Conservation (phyloP, 2,797 vertebrate species). For the Urophycis tenuis region DNA sequence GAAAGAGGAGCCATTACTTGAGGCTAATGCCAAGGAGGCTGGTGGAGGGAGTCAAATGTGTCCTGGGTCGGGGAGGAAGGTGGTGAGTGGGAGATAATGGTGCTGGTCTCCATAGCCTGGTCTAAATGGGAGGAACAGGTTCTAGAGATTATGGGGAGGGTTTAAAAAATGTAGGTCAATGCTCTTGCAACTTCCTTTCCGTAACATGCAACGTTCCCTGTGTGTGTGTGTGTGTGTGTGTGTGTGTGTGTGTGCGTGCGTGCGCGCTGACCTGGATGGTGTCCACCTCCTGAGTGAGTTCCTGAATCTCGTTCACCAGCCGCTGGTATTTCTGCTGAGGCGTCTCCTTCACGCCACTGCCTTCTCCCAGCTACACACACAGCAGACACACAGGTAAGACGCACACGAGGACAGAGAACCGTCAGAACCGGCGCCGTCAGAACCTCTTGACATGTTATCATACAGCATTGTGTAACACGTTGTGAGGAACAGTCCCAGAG, state of each 20-base stretch:
- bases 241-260: not conserved
- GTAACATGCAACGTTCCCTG: too few relatives aligned
- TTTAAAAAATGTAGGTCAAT: not conserved
- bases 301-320: conserved; percentile 88
- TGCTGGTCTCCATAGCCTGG: not conserved
- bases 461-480: not conserved
- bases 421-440: too few relatives aligned
- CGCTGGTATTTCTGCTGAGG: conserved; percentile 95
- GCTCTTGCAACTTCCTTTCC: too few relatives aligned
- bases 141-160: not conserved
- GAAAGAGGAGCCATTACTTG: not conserved
- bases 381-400: conserved; percentile 10
- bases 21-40: not conserved
- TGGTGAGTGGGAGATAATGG: too few relatives aligned
- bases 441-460: too few relatives aligned
- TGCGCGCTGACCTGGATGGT: conserved; percentile 76
- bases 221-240: not conserved
- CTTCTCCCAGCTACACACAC: conserved; percentile 78
- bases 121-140: not conserved
- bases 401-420: not conserved
- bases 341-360: conserved; percentile 85
- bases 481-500: conserved; percentile 16
- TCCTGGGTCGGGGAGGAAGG: not conserved
- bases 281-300: conserved; percentile 87
- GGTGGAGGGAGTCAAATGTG: not conserved